Percentiles rank a stretch among this genome's conserved stretches.
Conservation (phyloP, 1,140 invertebrate genomes). For the Drosophila albomicans region DNA sequence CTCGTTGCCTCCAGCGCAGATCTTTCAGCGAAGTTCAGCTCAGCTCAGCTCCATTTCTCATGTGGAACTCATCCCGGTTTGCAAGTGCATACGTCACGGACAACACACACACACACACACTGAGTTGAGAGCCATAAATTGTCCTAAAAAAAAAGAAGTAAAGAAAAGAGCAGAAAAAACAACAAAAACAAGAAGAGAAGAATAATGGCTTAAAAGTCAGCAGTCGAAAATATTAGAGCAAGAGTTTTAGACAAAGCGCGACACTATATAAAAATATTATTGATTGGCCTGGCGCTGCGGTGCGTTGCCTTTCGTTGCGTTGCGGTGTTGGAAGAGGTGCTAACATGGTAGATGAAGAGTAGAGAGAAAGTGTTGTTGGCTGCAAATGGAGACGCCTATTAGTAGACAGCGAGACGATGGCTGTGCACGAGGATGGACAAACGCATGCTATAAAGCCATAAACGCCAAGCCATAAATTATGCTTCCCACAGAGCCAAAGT, state of each 20-base stretch:
- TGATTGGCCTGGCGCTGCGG: constrained; percentile 32
- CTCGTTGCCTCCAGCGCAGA: background rate
- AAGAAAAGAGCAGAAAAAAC: constrained; percentile 17
- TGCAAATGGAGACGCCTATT: constrained; percentile 49
- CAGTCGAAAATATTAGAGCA: constrained; percentile 39
- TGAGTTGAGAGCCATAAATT: constrained; percentile 41
- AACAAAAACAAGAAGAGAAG: constrained; percentile 1
- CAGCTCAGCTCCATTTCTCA: background rate
- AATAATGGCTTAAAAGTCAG: constrained; percentile 44
- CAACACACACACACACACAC: background rate
- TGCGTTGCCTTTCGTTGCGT: background rate
- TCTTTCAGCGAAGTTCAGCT: no score
- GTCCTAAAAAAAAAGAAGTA: background rate
- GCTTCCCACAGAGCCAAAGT: constrained; percentile 30
- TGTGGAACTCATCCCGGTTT: background rate
- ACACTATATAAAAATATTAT: constrained; percentile 58
- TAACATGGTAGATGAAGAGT: background rate
- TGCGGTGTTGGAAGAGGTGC: background rate
- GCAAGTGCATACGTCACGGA: background rate
- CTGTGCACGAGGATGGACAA: constrained; percentile 43
- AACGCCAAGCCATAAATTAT: constrained; percentile 76
- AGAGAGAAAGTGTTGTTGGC: constrained; percentile 5
- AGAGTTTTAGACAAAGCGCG: constrained; percentile 52
- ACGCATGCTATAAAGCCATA: constrained; percentile 77
- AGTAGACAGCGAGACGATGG: constrained; percentile 21